These are phyloP conservation scores for Chloroclystis v-ata DNA, from an alignment of 2,888 invertebrate species.

Conservation along the genomic window DNA sequence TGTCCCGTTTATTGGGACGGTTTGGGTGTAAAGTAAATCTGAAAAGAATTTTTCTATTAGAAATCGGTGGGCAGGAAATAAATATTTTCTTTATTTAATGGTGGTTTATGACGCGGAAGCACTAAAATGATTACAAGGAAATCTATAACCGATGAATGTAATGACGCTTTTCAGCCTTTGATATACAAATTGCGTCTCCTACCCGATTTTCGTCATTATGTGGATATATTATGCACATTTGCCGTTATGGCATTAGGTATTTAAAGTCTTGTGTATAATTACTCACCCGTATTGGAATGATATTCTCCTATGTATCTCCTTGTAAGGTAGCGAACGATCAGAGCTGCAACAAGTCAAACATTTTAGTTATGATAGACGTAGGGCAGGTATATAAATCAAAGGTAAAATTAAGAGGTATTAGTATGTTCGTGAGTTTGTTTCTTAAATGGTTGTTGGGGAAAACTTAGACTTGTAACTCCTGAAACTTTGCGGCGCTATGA, in stretches of 20 bases:
- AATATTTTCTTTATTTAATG: neutral
- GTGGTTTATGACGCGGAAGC: neutral
- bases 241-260: constrained; percentile 5
- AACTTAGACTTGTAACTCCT: neutral
- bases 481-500: constrained; percentile 3
- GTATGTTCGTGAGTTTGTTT: neutral
- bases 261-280: neutral
- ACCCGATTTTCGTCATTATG: constrained; percentile 1
- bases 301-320: constrained; percentile 89
- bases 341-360: constrained; percentile 74
- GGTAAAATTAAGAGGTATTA: neutral
- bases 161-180: constrained; percentile 4
- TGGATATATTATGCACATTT: neutral
- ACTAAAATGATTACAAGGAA: neutral
- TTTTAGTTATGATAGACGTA: neutral
- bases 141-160: neutral
- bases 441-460: constrained; percentile 1
- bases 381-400: neutral
- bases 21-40: constrained; percentile 88
- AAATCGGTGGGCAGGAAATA: neutral
- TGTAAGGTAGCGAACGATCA: constrained; percentile 87
- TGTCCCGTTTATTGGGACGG: constrained; percentile 83
- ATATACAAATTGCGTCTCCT: constrained; percentile 1
- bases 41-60: constrained; percentile 31
- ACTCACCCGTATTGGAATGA: constrained; percentile 86